Conservation (phyloP, 2,888 invertebrate species). For the Aphodius granarius region DNA sequence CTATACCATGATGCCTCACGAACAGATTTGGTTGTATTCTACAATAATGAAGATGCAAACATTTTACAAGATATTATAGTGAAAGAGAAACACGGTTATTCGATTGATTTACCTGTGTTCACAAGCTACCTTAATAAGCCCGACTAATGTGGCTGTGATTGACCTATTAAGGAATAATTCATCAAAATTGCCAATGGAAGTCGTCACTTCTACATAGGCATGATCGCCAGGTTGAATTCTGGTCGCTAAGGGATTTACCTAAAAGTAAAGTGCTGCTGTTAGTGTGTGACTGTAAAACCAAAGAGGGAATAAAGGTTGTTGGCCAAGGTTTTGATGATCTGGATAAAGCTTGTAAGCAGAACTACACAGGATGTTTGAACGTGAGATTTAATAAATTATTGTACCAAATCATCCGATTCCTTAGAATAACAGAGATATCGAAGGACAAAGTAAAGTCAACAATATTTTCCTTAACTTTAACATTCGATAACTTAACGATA, state of each 20-base stretch:
- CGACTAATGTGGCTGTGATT: slow-evolving; percentile 18
- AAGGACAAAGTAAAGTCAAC: no score
- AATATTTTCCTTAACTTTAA: no score
- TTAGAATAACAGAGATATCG: no score
- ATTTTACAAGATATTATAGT: background rate
- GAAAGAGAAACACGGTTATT: background rate
- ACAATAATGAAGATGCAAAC: background rate
- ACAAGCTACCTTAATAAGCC: slow-evolving; percentile 15
- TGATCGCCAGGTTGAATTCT: slow-evolving; percentile 35
- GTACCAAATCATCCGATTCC: no score
- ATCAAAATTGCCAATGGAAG: slow-evolving; percentile 15
- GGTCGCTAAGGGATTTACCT: slow-evolving; percentile 28
- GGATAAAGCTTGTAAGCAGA: no score
- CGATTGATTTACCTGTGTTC: slow-evolving; percentile 15
- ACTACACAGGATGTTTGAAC: no score
- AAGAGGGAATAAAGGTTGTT: background rate
- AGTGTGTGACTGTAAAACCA: background rate
- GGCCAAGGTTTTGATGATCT: no score
- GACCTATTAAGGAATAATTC: slow-evolving; percentile 2
- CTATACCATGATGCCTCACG: slow-evolving; percentile 35
- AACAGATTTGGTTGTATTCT: slow-evolving; percentile 38
- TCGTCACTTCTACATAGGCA: slow-evolving; percentile 14
- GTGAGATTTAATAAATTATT: no score
- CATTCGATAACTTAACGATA: no score
- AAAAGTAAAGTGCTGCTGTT: background rate